Percentiles rank a stretch among this genome's conserved stretches.
These are phyloP conservation scores for Rugalucina vietnamica DNA, from an alignment of 2,888 invertebrate species.

Conservation along the genomic window DNA sequence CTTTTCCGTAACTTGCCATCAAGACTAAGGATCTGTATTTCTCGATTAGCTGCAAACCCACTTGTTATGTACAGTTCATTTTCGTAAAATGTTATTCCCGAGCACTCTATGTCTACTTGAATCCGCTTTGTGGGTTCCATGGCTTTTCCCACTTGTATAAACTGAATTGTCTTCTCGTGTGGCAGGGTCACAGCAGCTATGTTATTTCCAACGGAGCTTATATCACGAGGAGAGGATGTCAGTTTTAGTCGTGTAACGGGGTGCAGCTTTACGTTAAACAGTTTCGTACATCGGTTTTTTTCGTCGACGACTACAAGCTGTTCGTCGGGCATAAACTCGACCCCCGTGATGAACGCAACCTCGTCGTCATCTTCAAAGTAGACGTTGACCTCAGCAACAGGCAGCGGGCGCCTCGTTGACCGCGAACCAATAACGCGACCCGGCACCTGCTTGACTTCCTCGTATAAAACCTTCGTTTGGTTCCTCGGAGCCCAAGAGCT, in stretches of 20 bases:
- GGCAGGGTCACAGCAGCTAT: slow-evolving; percentile 52
- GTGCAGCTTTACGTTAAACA: slow-evolving; percentile 39
- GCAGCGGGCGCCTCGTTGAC: slow-evolving; percentile 16
- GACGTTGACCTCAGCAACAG: slow-evolving; percentile 40
- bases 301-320: slow-evolving; percentile 52
- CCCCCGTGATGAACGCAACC: slow-evolving; percentile 53
- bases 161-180: slow-evolving; percentile 48
- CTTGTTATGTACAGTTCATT: slow-evolving; percentile 59
- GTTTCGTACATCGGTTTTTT: slow-evolving; percentile 51
- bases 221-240: slow-evolving; percentile 49
- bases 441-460: not conserved
- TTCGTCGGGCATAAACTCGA: slow-evolving; percentile 58
- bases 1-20: slow-evolving; percentile 49
- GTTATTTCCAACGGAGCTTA: slow-evolving; percentile 30
- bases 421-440: not conserved
- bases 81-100: slow-evolving; percentile 54
- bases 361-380: slow-evolving; percentile 45
- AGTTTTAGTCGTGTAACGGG: slow-evolving; percentile 34
- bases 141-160: slow-evolving; percentile 43
- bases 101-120: slow-evolving; percentile 54
- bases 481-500: not conserved
- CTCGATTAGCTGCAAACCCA: slow-evolving; percentile 55
- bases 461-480: not conserved
- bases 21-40: slow-evolving; percentile 51
- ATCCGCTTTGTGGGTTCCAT: slow-evolving; percentile 43